These are phyloP conservation scores for Trichogramma dendrolimi DNA, from an alignment of 2,888 invertebrate genomes.

Conservation along the genomic window DNA sequence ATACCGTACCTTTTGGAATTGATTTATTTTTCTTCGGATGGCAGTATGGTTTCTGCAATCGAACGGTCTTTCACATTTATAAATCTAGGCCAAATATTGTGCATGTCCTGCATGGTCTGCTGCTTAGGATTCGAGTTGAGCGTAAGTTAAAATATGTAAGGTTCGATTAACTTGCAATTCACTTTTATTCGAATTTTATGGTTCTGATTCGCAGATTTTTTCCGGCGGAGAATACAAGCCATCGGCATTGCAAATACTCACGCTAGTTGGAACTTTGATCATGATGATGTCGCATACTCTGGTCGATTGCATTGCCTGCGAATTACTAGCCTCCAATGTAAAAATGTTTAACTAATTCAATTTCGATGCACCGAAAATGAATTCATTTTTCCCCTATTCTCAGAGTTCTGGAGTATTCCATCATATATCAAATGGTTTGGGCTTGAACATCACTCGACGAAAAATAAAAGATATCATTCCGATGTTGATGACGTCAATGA, in stretches of 20 bases:
- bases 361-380: neutral
- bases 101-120: neutral
- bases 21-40: neutral
- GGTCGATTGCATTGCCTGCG: constrained; percentile 15
- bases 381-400: neutral
- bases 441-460: constrained; percentile 6
- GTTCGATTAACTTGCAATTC: neutral
- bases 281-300: constrained; percentile 13
- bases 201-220: neutral
- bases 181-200: neutral
- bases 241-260: neutral
- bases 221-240: neutral
- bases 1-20: neutral
- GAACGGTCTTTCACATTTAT: neutral
- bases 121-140: constrained; percentile 1
- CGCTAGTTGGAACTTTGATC: constrained; percentile 8
- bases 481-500: constrained; percentile 17
- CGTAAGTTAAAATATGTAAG: neutral
- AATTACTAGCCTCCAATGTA: constrained; percentile 12
- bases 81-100: neutral
- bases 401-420: constrained; percentile 15
- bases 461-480: neutral
- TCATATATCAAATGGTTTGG: constrained; percentile 12
- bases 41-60: neutral
- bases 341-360: neutral